Base-by-base conservation (phyloP, 2,888 invertebrate genomes). In the Andrena haemorrhoa region DNA sequence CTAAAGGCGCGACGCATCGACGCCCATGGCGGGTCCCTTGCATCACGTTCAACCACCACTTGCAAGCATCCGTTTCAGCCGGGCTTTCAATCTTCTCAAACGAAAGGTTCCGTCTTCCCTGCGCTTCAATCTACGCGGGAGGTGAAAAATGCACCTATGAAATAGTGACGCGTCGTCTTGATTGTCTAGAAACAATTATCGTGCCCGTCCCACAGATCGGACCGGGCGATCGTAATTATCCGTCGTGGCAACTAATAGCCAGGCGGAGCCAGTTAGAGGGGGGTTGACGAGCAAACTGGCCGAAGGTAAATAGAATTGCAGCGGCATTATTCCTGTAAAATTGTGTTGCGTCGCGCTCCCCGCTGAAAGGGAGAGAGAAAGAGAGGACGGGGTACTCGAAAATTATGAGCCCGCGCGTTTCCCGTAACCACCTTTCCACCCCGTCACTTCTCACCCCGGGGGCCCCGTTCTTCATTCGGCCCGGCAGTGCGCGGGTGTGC, bases 251-350 rank as follows among this genome's bases (percentile, higher is more conserved):
- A 86, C 83, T 85, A 86, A 86, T 86, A 78, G 83, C 65, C 72
- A 51, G 75, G 12, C 53, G 60, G 73, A 61, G 56, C 51, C 75
- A 74, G 78, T 86, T 86, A 78, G 41, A 5, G 71, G 74, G 64
- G 86, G 83, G 73, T 49, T 47, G 75, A 26, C 73, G 74, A 75
- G 70, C 79, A 78, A 86, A 86, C 75, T 60, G 69, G 49, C 56
- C 75, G 35, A 79, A 79, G 79, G 86, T 77, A 86, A 86, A 83
- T 86, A 86, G 77, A 85, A 83, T 86, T 79, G 79, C 83, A 76
- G 68, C 79, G 51, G 26, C 65, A 74, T 85, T 83, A 83, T 83
- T 79, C 71, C 68, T 72, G 76, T 35, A 79, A 85, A 86, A 86
- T 79, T 77, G 75, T 71, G 65, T 49, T 56, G 7, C 23, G 20